phyloP scores from a whole-genome alignment of 2,888 invertebrate genomes.

The Priocnemis perturbator region DNA sequence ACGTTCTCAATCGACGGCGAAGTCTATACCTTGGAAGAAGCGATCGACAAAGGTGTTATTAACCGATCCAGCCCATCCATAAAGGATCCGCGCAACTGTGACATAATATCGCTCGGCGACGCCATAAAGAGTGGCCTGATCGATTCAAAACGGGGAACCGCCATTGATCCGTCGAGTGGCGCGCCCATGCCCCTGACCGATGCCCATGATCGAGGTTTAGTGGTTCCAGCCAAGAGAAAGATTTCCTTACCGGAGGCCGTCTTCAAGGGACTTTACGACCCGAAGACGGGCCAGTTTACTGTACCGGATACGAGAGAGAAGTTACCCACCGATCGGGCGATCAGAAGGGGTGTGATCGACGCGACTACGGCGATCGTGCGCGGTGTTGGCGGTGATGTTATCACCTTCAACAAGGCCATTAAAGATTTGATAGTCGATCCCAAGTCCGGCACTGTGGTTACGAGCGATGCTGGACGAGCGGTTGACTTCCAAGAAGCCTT shows the following conservation, averaged over 20 bases:
- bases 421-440: slow-evolving; percentile 86
- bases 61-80: slow-evolving; percentile 87
- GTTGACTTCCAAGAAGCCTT: slow-evolving; percentile 91
- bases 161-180: slow-evolving; percentile 85
- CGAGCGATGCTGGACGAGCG: slow-evolving; percentile 78
- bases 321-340: slow-evolving; percentile 88
- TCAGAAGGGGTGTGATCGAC: slow-evolving; percentile 89
- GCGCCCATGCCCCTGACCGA: slow-evolving; percentile 87
- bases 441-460: slow-evolving; percentile 82
- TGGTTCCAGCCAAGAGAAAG: slow-evolving; percentile 88
- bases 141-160: slow-evolving; percentile 87
- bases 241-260: slow-evolving; percentile 92
- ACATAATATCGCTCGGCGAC: slow-evolving; percentile 87
- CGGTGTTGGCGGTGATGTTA: slow-evolving; percentile 81
- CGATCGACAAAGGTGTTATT: slow-evolving; percentile 85
- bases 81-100: slow-evolving; percentile 86
- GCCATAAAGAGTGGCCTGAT: slow-evolving; percentile 87
- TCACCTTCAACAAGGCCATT: slow-evolving; percentile 90
- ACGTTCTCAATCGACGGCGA: slow-evolving; percentile 83
- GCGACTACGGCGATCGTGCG: slow-evolving; percentile 91
- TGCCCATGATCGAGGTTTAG: slow-evolving; percentile 88
- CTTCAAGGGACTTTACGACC: slow-evolving; percentile 93
- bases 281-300: slow-evolving; percentile 87
- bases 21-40: slow-evolving; percentile 84
- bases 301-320: slow-evolving; percentile 88